Evolutionary conservation across 2,113 vertebrate species (phyloP).

Genomic region (Catharus fuscescens): DNA sequence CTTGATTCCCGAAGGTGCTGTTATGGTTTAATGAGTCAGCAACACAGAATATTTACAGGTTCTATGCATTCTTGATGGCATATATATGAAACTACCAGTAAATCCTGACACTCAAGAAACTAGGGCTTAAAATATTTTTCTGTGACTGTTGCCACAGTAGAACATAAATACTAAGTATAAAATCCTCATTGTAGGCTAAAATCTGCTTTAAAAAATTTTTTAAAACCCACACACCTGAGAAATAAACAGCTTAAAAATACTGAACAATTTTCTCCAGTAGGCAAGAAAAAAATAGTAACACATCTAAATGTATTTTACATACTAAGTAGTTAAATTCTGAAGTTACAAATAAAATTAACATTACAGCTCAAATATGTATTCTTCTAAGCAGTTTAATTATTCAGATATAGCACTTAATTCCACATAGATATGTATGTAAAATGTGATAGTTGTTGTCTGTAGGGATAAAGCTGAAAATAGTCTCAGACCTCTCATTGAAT

Average conservation of each 20-base stretch:
- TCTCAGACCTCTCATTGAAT: background rate
- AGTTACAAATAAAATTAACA: background rate
- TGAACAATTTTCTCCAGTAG: background rate
- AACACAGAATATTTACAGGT: background rate
- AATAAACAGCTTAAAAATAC: background rate
- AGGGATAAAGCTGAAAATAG: background rate
- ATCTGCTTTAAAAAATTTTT: background rate
- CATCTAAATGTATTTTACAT: background rate
- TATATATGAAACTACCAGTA: background rate
- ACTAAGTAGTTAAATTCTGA: background rate
- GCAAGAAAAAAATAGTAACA: background rate
- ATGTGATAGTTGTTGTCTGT: background rate
- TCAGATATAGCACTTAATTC: background rate
- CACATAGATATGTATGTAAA: background rate
- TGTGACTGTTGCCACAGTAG: background rate
- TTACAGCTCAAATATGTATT: background rate
- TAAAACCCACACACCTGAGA: accelerated
- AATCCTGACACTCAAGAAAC: background rate
- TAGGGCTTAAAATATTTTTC: background rate
- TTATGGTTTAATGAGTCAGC: background rate
- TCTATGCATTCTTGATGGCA: background rate
- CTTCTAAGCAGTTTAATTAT: background rate
- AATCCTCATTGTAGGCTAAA: background rate
- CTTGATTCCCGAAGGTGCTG: background rate
- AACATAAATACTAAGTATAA: background rate